Percentiles rank a stretch among this genome's conserved stretches.
These are phyloP conservation scores for Psittacula cyanocephala DNA, from an alignment of 2,113 vertebrate genomes.

Conservation along the genomic window DNA sequence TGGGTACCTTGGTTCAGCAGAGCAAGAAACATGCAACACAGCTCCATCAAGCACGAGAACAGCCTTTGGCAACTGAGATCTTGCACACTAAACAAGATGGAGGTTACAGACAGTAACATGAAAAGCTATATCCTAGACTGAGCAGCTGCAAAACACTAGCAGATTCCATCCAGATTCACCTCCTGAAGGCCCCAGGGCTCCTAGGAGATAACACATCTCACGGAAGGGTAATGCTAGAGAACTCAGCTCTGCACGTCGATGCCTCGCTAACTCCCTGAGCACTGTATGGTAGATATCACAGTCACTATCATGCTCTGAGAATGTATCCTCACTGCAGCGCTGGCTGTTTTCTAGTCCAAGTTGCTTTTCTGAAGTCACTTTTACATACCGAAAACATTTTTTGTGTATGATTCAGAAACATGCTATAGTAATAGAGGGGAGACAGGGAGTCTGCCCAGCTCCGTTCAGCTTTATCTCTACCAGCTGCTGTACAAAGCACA, in stretches of 20 bases:
- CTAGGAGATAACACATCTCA: not conserved
- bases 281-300: not conserved
- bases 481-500: constrained; percentile 50
- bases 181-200: not conserved
- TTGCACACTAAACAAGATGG: not conserved
- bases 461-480: constrained; percentile 52
- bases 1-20: not conserved
- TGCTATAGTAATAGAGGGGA: constrained; percentile 61
- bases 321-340: not conserved
- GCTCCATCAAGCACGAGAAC: not conserved
- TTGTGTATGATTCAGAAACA: constrained; percentile 56
- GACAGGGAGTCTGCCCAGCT: constrained; percentile 66
- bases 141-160: not conserved
- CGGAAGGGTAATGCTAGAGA: not conserved
- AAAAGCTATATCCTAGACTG: not conserved
- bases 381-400: constrained; percentile 53
- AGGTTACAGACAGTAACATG: not conserved
- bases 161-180: not conserved
- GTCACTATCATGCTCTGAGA: not conserved
- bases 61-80: not conserved
- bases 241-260: not conserved
- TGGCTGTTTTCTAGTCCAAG: not conserved
- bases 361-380: constrained; percentile 39
- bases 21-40: not conserved
- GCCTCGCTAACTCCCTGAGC: not conserved